A percentile compares a stretch with the other conserved stretches of the same genome.
These are phyloP conservation scores for Spermophilus dauricus DNA, from an alignment of 2,113 vertebrate genomes.

Conservation along the genomic window DNA sequence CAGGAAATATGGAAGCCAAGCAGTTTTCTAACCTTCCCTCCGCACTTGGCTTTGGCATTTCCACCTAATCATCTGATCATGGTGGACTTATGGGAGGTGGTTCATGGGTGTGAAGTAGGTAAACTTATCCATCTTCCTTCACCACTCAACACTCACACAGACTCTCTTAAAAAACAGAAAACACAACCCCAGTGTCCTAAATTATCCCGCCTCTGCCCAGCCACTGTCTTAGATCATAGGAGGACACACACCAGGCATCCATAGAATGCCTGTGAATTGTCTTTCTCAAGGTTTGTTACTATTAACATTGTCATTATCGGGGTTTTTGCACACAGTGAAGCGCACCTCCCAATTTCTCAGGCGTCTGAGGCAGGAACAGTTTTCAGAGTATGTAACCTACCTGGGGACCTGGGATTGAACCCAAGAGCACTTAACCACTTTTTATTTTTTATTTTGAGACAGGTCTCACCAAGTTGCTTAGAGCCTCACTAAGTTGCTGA, in stretches of 20 bases:
- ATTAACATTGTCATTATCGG: background rate
- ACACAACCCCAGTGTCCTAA: background rate
- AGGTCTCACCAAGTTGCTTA: too few relatives aligned
- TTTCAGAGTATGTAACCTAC: background rate
- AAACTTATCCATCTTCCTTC: background rate
- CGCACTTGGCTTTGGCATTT: background rate
- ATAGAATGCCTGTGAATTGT: rapidly evolving
- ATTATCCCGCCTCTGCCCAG: background rate
- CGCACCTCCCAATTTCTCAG: too few relatives aligned
- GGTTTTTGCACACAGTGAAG: too few relatives aligned
- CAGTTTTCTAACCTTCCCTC: background rate
- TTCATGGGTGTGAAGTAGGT: background rate
- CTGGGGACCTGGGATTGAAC: too few relatives aligned
- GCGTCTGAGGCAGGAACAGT: too few relatives aligned
- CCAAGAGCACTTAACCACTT: too few relatives aligned
- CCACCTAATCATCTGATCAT: background rate
- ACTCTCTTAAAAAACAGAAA: background rate
- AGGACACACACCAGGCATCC: rapidly evolving
- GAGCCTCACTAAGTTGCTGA: too few relatives aligned
- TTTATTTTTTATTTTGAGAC: too few relatives aligned
- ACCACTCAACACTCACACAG: background rate
- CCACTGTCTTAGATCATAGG: background rate
- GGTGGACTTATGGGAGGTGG: background rate
- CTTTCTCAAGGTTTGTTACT: background rate
- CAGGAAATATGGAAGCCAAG: background rate